Evolutionary conservation across 2,113 vertebrate species (phyloP).

Genomic region (Myotis davidii): DNA sequence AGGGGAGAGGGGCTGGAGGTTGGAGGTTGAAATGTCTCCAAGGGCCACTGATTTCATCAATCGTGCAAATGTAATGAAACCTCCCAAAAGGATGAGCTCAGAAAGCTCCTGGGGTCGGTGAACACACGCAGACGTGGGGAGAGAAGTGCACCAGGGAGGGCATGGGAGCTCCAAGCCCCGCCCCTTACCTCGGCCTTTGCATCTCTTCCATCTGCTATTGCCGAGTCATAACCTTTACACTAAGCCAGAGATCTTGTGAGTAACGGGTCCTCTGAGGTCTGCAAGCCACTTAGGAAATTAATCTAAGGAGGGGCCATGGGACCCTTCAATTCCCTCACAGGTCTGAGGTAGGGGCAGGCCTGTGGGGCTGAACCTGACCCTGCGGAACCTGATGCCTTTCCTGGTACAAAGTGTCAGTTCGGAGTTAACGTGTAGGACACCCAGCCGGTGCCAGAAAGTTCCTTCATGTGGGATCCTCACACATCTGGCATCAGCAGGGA

Average conservation of each 20-base stretch:
- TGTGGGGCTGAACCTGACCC: neutral
- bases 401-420: fast-evolving
- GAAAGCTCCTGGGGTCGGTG: neutral
- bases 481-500: neutral
- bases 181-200: fast-evolving
- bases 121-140: neutral
- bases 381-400: neutral
- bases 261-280: neutral
- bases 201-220: neutral
- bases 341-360: neutral
- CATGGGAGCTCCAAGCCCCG: fast-evolving
- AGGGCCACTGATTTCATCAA: neutral
- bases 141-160: fast-evolving
- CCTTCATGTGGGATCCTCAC: neutral
- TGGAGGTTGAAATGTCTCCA: neutral
- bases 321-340: too few species aligned
- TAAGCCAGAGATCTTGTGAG: neutral
- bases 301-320: fast-evolving
- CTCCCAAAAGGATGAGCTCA: neutral
- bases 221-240: neutral
- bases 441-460: neutral
- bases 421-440: neutral
- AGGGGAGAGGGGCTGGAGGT: neutral
- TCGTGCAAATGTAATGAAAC: neutral
- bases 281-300: neutral